Percentiles rank a stretch among this genome's conserved stretches.
phyloP scores from a whole-genome alignment of 1,140 invertebrate genomes.

The Chrysoperla carnea region DNA sequence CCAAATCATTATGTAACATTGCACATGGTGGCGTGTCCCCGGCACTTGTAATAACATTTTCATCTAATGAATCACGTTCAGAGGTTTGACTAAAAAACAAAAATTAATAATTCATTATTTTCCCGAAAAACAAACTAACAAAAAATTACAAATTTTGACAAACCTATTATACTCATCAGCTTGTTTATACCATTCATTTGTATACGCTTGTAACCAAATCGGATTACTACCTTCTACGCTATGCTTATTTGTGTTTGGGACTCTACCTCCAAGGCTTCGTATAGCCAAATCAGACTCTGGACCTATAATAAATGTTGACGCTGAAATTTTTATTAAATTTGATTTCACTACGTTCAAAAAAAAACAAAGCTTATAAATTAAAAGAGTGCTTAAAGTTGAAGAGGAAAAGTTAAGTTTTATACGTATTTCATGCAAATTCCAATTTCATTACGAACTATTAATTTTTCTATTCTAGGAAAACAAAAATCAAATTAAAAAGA shows the following conservation, averaged over 20 bases:
- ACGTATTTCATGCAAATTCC: too few species aligned
- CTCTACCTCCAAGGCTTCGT: constrained; percentile 45
- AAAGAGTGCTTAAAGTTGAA: too few species aligned
- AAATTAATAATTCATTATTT: constrained; percentile 5
- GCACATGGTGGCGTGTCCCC: constrained; percentile 32
- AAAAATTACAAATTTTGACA: constrained; percentile 2
- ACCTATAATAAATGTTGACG: constrained; percentile 25
- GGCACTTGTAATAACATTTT: constrained; percentile 58
- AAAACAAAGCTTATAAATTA: too few species aligned
- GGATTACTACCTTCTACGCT: constrained; percentile 87
- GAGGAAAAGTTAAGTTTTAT: too few species aligned
- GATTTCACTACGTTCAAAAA: too few species aligned
- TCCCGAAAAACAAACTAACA: constrained; percentile 1
- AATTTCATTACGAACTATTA: too few species aligned
- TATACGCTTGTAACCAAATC: constrained; percentile 86
- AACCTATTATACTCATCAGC: constrained; percentile 45
- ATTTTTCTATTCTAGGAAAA: too few species aligned
- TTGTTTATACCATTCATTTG: constrained; percentile 88
- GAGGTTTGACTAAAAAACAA: constrained; percentile 41
- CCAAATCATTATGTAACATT: constrained; percentile 23
- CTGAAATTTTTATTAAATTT: constrained; percentile 9
- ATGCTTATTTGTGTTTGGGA: constrained; percentile 89
- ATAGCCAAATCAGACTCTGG: constrained; percentile 56
- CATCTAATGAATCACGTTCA: constrained; percentile 71
- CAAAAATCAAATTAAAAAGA: too few species aligned